Base-by-base conservation (phyloP, 37 sponge, comb jelly and placozoan species). In the Axinella damicornis region DNA sequence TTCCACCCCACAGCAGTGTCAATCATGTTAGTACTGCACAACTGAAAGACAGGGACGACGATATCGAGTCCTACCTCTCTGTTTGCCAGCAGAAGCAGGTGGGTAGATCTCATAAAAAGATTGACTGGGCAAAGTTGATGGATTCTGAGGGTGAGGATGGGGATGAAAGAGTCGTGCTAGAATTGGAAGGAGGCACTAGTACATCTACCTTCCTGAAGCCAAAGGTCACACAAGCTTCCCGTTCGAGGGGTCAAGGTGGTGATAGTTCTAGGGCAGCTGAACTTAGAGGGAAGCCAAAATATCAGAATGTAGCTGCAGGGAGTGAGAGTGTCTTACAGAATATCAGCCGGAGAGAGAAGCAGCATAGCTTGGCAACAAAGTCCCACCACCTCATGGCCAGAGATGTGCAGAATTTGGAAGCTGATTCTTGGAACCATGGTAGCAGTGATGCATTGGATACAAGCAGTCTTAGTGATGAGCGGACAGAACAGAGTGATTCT, bases 41-140 rank as follows among this genome's bases (percentile, higher is more conserved):
- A 19, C 2, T 18, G 20, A 14, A 67, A 18, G 68, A 67, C 19
- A 32, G 6, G 33, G 68, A 34, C 27, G 68, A 34, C 27, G 68
- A 67, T 19, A 33, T 67, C 19, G 68, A 67, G 33, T 67, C 68
- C 30, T 67, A 67, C 34, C 33, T 67, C 30, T 67, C 68, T 30
- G 19, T 67, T 30, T 24, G 12, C 19, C 4, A 46, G 9, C 46
- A 9, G 46, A 46, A 46, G 46, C 6, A 46, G 46, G 9, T 9
- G 9, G 46, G 46, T 46, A 46, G 9, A 9, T 46, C 46, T 46
- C 46, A 46, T n/a, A n/a, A n/a, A n/a, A 30, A 21, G 68, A 30
- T 67, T 31, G 68, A 67, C 68, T 67, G 68, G 68, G 68, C 33
- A 67, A 67, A 5, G 32, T 31, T 67, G 33, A 30, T 67, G 28